These are phyloP conservation scores for Drosophila paulistorum DNA, from an alignment of 1,140 invertebrate genomes.

Conservation along the genomic window DNA sequence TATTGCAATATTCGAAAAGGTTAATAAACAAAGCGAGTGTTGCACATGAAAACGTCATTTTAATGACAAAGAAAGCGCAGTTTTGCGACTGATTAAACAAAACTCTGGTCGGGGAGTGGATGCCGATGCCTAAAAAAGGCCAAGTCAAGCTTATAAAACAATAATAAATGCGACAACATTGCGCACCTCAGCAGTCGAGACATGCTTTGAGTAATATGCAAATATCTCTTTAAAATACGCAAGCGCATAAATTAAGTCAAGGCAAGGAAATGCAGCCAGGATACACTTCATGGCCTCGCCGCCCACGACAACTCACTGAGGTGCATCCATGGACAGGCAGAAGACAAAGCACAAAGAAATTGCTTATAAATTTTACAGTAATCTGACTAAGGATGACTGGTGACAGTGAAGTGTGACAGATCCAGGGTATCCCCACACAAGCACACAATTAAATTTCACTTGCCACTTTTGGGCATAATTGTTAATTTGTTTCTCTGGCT, in stretches of 20 bases:
- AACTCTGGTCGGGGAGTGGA: slow-evolving; percentile 39
- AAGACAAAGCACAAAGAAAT: slow-evolving; percentile 64
- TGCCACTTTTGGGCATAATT: slow-evolving; percentile 56
- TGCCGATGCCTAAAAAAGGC: slow-evolving; percentile 68
- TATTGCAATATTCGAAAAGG: slow-evolving; percentile 71
- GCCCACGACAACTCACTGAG: slow-evolving; percentile 1
- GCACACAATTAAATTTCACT: slow-evolving; percentile 61
- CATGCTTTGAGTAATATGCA: slow-evolving; percentile 79
- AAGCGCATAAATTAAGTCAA: slow-evolving; percentile 72
- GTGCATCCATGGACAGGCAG: slow-evolving; percentile 43
- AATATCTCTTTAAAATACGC: slow-evolving; percentile 69
- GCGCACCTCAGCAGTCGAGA: slow-evolving; percentile 49
- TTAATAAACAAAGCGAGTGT: slow-evolving; percentile 74
- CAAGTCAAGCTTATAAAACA: slow-evolving; percentile 73
- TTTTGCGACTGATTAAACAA: slow-evolving; percentile 58
- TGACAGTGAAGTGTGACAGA: slow-evolving; percentile 6
- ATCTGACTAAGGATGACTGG: slow-evolving; percentile 63
- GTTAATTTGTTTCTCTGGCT: slow-evolving; percentile 59
- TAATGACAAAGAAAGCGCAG: slow-evolving; percentile 78
- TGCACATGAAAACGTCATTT: slow-evolving; percentile 67
- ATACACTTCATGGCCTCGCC: slow-evolving; percentile 31
- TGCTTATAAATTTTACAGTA: slow-evolving; percentile 74
- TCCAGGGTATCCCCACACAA: slow-evolving; percentile 25
- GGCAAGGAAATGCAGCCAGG: slow-evolving; percentile 72
- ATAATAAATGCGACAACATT: slow-evolving; percentile 75